A percentile compares a stretch with the other conserved stretches of the same genome.
Conservation (phyloP, 2,797 vertebrate species). For the Lateolabrax maculatus region DNA sequence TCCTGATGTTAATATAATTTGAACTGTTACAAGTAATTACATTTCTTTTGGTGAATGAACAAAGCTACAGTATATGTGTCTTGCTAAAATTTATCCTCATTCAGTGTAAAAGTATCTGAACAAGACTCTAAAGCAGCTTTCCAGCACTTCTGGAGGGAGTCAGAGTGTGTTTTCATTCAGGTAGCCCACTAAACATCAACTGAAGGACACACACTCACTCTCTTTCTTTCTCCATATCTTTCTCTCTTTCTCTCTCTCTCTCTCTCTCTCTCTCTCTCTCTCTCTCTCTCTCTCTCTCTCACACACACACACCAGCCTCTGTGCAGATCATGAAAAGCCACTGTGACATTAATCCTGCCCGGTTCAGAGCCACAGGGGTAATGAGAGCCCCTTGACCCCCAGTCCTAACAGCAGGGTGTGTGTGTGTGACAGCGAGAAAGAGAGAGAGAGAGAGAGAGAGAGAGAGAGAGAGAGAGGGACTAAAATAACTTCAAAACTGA, state of each 20-base stretch:
- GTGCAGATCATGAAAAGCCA: slow-evolving; percentile 64
- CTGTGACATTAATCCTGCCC: slow-evolving; percentile 74
- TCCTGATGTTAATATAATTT: too few relatives aligned
- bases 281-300: slow-evolving; percentile 18
- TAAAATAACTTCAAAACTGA: background rate
- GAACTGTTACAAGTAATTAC: too few relatives aligned
- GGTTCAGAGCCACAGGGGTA: slow-evolving; percentile 64
- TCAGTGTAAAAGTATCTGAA: background rate
- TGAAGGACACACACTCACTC: slow-evolving; percentile 11
- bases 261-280: slow-evolving; percentile 22
- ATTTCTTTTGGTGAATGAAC: background rate
- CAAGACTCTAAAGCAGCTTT: background rate
- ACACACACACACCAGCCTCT: slow-evolving; percentile 37
- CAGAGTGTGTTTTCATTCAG: slow-evolving; percentile 2
- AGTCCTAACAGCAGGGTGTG: background rate
- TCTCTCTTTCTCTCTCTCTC: slow-evolving; percentile 17
- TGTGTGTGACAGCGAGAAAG: background rate
- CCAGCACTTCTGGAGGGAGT: background rate
- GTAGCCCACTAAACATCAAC: background rate
- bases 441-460: too few relatives aligned
- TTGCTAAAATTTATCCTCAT: background rate
- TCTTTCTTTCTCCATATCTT: slow-evolving; percentile 15
- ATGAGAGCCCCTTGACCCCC: slow-evolving; percentile 57
- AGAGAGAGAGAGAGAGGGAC: too few relatives aligned
- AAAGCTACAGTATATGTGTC: background rate